phyloP scores from a whole-genome alignment of 1,140 invertebrate genomes.

The Carposina sasakii region DNA sequence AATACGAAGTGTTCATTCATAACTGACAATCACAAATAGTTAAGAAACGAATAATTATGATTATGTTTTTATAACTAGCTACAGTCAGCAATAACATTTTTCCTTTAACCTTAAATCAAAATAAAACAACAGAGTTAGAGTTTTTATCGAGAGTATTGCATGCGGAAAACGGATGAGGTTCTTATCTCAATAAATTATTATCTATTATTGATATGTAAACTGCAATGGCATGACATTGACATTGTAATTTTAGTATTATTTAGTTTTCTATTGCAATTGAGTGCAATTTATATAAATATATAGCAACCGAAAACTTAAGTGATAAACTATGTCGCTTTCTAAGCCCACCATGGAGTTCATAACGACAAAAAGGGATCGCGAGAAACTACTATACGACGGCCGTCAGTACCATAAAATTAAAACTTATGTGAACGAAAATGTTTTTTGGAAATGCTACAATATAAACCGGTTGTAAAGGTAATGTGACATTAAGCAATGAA shows the following conservation, averaged over 20 bases:
- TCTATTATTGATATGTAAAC: constrained; percentile 4
- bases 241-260: constrained; percentile 3
- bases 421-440: constrained; percentile 3
- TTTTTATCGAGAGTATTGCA: no score
- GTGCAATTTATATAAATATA: constrained; percentile 3
- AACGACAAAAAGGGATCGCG: constrained; percentile 4
- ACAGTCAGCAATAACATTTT: no score
- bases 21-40: no score
- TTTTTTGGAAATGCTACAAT: constrained; percentile 4
- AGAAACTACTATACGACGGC: constrained; percentile 4
- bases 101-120: no score
- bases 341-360: constrained; percentile 2
- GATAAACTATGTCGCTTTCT: constrained; percentile 3
- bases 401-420: constrained; percentile 4
- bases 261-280: constrained; percentile 3
- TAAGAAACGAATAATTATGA: no score
- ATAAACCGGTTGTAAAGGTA: constrained; percentile 3
- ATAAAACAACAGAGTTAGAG: no score
- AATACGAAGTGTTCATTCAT: no score
- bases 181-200: constrained; percentile 4
- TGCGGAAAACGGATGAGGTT: constrained; percentile 4
- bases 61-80: no score
- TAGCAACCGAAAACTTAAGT: constrained; percentile 2
- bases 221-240: constrained; percentile 3
- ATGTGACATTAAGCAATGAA: constrained; percentile 4